phyloP scores from a whole-genome alignment of 1,140 invertebrate species.

The Diorhabda carinulata region DNA sequence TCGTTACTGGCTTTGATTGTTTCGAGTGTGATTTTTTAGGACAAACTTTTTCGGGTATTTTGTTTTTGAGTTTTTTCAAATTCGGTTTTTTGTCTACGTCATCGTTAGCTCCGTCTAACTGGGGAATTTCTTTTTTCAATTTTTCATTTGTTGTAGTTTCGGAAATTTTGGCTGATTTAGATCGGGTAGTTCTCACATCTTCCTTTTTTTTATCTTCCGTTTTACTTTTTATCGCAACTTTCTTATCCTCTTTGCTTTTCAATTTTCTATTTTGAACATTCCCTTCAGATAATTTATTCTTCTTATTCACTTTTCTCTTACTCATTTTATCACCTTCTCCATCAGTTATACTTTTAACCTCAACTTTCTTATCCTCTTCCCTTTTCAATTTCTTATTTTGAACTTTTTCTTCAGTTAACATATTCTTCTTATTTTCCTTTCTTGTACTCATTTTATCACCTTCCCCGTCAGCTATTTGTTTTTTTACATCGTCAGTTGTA shows the following conservation, averaged over 20 bases:
- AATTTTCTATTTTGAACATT: too few species aligned
- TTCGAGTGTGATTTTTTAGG: not conserved
- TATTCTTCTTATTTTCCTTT: slow-evolving; percentile 6
- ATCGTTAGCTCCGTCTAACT: slow-evolving; percentile 52
- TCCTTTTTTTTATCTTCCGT: not conserved
- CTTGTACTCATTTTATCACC: not conserved
- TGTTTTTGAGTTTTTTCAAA: slow-evolving; percentile 14
- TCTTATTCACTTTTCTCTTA: not conserved
- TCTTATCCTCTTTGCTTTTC: too few species aligned
- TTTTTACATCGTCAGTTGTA: too few species aligned
- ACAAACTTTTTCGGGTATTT: not conserved
- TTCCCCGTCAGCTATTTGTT: not conserved
- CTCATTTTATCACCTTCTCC: not conserved
- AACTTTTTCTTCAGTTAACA: not conserved
- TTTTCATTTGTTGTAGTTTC: not conserved
- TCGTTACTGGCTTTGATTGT: not conserved
- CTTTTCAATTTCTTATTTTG: too few species aligned
- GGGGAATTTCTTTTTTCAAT: slow-evolving; percentile 44
- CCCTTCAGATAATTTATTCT: not conserved
- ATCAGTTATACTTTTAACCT: too few species aligned
- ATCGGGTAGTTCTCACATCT: not conserved
- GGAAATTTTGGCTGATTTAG: not conserved
- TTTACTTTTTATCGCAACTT: not conserved
- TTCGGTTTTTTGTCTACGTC: slow-evolving; percentile 4
- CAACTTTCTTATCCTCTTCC: too few species aligned